These are phyloP conservation scores for Eupithecia subfuscata DNA, from an alignment of 2,888 invertebrate genomes.

Conservation along the genomic window DNA sequence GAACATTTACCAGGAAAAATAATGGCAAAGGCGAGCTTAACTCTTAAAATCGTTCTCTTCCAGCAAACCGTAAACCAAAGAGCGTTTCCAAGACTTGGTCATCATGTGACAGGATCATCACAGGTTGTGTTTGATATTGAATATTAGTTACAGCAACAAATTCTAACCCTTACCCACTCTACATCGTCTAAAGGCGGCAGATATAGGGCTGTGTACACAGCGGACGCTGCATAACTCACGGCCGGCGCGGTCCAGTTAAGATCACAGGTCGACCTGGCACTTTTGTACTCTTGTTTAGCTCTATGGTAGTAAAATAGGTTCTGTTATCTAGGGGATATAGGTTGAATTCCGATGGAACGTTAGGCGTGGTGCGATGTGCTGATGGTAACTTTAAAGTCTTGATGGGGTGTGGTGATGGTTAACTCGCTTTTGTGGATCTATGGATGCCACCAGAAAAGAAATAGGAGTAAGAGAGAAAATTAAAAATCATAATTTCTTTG, in stretches of 20 bases:
- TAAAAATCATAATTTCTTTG: neutral
- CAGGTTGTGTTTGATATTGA: neutral
- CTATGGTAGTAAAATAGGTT: slow-evolving; percentile 10
- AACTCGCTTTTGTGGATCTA: neutral
- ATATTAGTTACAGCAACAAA: neutral
- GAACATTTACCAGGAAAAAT: too few relatives aligned
- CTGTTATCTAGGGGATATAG: slow-evolving; percentile 2
- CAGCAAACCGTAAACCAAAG: too few relatives aligned
- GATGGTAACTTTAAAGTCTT: neutral
- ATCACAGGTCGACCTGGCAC: slow-evolving; percentile 38
- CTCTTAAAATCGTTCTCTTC: too few relatives aligned
- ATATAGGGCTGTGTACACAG: slow-evolving; percentile 38
- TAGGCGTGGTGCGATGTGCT: neutral
- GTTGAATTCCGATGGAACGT: neutral
- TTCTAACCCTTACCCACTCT: neutral
- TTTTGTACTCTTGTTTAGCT: slow-evolving; percentile 29
- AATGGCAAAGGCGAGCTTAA: too few relatives aligned
- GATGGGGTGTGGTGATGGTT: neutral
- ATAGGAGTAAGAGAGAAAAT: neutral
- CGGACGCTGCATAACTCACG: slow-evolving; percentile 38
- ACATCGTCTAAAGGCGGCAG: slow-evolving; percentile 29
- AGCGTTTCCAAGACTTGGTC: neutral
- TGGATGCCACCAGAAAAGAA: neutral
- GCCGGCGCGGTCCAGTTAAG: slow-evolving; percentile 37
- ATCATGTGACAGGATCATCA: neutral